These are phyloP conservation scores for Syrmaticus mikado DNA, from an alignment of 2,113 vertebrate species.

Conservation along the genomic window DNA sequence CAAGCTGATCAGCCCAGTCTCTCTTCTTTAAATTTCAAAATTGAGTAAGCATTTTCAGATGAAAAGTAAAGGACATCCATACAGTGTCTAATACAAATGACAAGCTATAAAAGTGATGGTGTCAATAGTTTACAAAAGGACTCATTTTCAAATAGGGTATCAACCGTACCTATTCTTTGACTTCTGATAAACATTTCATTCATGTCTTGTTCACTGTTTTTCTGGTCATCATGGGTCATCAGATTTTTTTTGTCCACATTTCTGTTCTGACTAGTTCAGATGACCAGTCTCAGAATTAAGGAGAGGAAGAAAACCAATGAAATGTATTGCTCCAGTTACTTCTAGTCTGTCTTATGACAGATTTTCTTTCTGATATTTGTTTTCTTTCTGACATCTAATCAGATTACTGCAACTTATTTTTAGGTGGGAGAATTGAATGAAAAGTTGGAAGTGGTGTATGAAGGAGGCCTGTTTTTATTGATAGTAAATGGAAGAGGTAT, in stretches of 20 bases:
- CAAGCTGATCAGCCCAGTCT: not conserved
- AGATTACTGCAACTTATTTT: constrained; percentile 57
- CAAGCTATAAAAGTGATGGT: not conserved
- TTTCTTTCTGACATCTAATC: constrained; percentile 45
- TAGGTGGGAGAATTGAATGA: constrained; percentile 27
- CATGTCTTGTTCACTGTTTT: not conserved
- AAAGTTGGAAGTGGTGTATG: not conserved
- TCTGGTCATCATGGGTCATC: not conserved
- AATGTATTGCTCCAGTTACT: not conserved
- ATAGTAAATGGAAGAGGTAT: not conserved
- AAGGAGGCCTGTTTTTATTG: constrained; percentile 5
- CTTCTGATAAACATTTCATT: not conserved
- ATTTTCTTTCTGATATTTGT: constrained; percentile 47
- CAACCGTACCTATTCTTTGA: not conserved
- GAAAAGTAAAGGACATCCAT: not conserved
- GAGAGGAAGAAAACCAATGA: not conserved
- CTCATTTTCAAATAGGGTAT: not conserved
- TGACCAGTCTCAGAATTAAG: not conserved
- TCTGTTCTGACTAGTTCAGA: not conserved
- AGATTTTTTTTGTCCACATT: not conserved
- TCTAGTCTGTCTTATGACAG: constrained; percentile 45
- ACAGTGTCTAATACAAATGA: not conserved
- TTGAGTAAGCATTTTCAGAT: not conserved
- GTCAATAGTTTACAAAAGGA: not conserved
- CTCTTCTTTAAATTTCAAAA: not conserved